A percentile compares a stretch with the other conserved stretches of the same genome.
These are phyloP conservation scores for Nomada goodeniana DNA, from an alignment of 2,888 invertebrate species.

Conservation along the genomic window DNA sequence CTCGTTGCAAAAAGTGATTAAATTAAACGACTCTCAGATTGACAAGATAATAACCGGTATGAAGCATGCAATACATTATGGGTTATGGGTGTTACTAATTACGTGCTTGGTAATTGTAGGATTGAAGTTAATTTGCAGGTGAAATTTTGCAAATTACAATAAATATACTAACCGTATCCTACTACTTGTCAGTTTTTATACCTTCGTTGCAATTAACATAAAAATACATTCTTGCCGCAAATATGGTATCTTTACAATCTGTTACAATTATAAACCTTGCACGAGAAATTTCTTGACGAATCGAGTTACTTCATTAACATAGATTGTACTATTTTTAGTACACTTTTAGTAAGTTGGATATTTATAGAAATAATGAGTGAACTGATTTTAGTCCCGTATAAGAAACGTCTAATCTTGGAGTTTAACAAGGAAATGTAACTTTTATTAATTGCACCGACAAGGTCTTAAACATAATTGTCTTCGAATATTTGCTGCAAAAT, in stretches of 20 bases:
- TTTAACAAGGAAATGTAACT: too few relatives aligned
- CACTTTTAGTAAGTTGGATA: background rate
- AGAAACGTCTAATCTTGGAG: too few relatives aligned
- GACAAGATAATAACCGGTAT: constrained; percentile 16
- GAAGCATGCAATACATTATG: background rate
- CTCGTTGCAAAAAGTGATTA: constrained; percentile 16
- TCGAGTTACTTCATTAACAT: too few relatives aligned
- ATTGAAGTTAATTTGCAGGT: constrained; percentile 3
- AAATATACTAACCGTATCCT: background rate
- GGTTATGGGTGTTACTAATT: constrained; percentile 22
- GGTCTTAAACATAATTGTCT: background rate
- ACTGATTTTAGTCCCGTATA: background rate
- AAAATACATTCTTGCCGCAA: too few relatives aligned
- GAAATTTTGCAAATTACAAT: background rate
- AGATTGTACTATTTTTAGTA: too few relatives aligned
- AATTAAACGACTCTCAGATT: constrained; percentile 3
- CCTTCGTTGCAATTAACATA: too few relatives aligned
- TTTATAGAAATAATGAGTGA: background rate
- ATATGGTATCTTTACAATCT: background rate
- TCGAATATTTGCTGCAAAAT: background rate
- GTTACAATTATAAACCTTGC: background rate
- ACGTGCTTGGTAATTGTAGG: constrained; percentile 13
- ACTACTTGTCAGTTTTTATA: background rate
- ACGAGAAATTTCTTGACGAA: too few relatives aligned
- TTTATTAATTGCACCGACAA: too few relatives aligned